phyloP scores from a whole-genome alignment of 2,888 invertebrate species.

The Pachliopta kotzebuea region DNA sequence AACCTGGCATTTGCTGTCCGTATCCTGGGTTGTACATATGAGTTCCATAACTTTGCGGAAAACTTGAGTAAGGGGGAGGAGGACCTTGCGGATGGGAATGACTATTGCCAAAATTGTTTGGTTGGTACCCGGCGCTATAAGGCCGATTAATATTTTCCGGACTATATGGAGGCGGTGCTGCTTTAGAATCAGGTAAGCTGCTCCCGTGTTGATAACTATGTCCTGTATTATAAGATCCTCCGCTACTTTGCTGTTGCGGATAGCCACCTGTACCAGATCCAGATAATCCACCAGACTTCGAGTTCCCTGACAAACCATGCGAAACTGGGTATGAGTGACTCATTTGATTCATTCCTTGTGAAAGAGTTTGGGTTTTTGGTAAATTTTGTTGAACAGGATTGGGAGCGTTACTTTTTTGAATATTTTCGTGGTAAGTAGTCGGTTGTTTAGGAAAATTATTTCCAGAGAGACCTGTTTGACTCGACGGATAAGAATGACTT shows the following conservation, averaged over 20 bases:
- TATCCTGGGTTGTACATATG: conserved; percentile 49
- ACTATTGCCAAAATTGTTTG: conserved; percentile 46
- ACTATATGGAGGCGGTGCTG: conserved; percentile 52
- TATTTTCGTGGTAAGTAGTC: conserved; percentile 53
- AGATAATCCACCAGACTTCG: conserved; percentile 43
- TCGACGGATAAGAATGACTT: conserved; percentile 65
- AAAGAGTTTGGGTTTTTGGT: conserved; percentile 30
- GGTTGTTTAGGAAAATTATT: conserved; percentile 52
- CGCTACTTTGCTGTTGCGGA: conserved; percentile 38
- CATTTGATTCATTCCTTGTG: conserved; percentile 34
- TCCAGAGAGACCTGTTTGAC: conserved; percentile 62
- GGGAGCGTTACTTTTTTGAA: conserved; percentile 52
- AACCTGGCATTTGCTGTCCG: conserved; percentile 63
- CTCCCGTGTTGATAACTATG: conserved; percentile 37
- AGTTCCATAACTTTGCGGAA: conserved; percentile 41
- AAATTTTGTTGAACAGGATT: conserved; percentile 46
- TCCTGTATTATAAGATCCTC: conserved; percentile 30
- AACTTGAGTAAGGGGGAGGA: conserved; percentile 57
- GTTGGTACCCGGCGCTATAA: conserved; percentile 41
- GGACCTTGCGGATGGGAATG: conserved; percentile 59
- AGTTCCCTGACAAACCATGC: conserved; percentile 59
- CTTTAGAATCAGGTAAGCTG: conserved; percentile 45
- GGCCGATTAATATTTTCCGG: conserved; percentile 38
- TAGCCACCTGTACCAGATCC: conserved; percentile 45
- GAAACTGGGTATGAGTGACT: conserved; percentile 63